Base-by-base conservation (phyloP, 2,113 vertebrate species). In the Chlamydotis undulata region DNA sequence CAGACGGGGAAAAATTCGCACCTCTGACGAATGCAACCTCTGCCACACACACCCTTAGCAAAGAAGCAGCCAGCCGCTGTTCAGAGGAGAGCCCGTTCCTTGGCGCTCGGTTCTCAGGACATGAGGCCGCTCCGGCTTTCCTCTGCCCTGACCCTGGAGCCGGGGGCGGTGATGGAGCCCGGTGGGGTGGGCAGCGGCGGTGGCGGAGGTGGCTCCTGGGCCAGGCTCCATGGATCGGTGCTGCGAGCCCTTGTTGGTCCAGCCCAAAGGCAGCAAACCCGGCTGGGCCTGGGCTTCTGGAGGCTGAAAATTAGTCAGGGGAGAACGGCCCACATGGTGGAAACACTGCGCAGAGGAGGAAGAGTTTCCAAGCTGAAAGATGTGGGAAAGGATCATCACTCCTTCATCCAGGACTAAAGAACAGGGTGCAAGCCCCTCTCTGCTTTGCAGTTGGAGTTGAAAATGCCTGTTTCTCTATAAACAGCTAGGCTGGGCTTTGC, bases 1-100 rank as follows among this genome's bases (percentile, higher is more conserved):
- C 6, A 2, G 28, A 4, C 35, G 10, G 4, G 50, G 10, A 35
- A 33, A 9, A 18, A 31, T 8, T 1, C 8, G 10, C 37, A 9
- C 31, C 43, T 18, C 10, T 13, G 2, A 18, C 12, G 31, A 45
- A 55, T 3, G 16, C 35, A 11, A 14, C 37, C 33, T 6, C 13
- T 7, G 28, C 41, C 41, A 14, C 29, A 25, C 31, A 7, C 3
- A 16, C 19, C 3, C 3, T 11, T 5, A 9, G 59, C n/a, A 23
- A 8, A 22, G 39, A 5, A 39, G 22, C 6, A 2, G 31, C 41
- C 55, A 4, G 33, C 2, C 2, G 39, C 33, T 37, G 3, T 9
- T 12, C 3, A 14, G 43, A 25, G 39, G 26, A 43, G 9, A 17
- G 31, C 55, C 53, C 12, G 2, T 12, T 26, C 49, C 64, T 25